Base-by-base conservation (phyloP, 2,888 invertebrate species). In the Onthophagus sagittarius region DNA sequence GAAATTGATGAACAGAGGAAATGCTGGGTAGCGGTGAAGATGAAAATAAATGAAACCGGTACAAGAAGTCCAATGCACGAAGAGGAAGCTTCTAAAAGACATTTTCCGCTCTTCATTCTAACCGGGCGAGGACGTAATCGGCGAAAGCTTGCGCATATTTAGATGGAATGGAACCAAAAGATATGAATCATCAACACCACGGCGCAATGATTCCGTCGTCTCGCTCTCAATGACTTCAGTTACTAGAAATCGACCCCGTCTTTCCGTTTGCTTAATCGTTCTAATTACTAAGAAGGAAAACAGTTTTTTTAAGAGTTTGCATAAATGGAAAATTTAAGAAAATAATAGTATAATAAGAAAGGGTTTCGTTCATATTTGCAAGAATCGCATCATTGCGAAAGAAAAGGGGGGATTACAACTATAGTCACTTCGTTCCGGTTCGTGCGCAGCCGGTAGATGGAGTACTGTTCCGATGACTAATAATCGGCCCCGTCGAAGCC, bases 401-500 rank as follows among this genome's bases (percentile, higher is more conserved):
- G 23, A 23, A 23, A 23, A 23, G 23, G 23, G 23, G 23, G 23
- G 23, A 23, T 23, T 23, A 23, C 23, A 23, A 23, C 23, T 23
- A 23, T 23, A 23, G 23, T 23, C 23, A 23, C 23, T 70, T 11
- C 70, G 70, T 62, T 33, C 15, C 15, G 70, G 15, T 62, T 5
- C 62, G n/a, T 13, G 9, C 62, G 9, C 62, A 5, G 15, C 62
- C 53, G 71, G 32, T 39, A 71, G 63, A 71, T 72, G 77, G 75
- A 75, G 75, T 77, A 78, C 74, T 77, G 77, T 77, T 77, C 77
- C 77, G 77, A 83, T 84, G 83, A 84, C 83, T 84, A 84, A 84
- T 83, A 83, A 83, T 81, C 82, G 82, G 82, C 82, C 80, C 80
- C 80, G 80, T 80, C 80, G 79, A 72, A 80, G 79, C 81, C 82